A percentile compares a stretch with the other conserved stretches of the same genome.
phyloP scores from a whole-genome alignment of 2,797 vertebrate genomes.

The Steatocranus sp. region DNA sequence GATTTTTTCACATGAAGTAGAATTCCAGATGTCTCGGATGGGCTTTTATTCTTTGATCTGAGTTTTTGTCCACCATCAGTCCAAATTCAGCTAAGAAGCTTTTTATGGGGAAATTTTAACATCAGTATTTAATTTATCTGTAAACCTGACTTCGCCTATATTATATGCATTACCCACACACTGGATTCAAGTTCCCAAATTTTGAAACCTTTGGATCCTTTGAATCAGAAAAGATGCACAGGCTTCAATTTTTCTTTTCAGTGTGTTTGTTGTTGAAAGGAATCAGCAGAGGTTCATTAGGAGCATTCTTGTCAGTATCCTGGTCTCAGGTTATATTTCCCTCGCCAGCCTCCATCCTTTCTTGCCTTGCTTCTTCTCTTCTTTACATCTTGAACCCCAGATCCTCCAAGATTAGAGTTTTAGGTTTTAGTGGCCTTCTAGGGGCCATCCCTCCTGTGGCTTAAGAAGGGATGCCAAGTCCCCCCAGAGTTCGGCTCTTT shows the following conservation, averaged over 20 bases:
- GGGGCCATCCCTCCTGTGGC: neutral
- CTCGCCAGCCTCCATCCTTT: neutral
- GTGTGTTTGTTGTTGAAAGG: neutral
- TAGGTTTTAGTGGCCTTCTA: neutral
- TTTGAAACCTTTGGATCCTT: neutral
- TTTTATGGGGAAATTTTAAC: neutral
- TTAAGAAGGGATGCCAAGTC: slow-evolving; percentile 20
- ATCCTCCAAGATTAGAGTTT: slow-evolving; percentile 21
- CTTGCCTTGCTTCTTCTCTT: neutral
- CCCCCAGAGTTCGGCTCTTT: slow-evolving; percentile 28
- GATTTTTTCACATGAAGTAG: neutral
- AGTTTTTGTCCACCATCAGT: neutral
- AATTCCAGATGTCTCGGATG: neutral
- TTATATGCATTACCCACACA: neutral
- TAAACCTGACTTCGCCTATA: neutral
- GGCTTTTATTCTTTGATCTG: neutral
- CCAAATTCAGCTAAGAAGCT: neutral
- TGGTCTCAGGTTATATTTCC: neutral
- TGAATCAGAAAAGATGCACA: neutral
- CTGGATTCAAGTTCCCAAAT: neutral
- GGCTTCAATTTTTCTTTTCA: neutral
- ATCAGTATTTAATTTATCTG: neutral
- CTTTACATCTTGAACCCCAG: neutral
- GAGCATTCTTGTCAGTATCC: neutral
- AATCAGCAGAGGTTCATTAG: neutral